Evolutionary conservation across 1,140 invertebrate genomes (phyloP).

Genomic region (Augochlora pura): DNA sequence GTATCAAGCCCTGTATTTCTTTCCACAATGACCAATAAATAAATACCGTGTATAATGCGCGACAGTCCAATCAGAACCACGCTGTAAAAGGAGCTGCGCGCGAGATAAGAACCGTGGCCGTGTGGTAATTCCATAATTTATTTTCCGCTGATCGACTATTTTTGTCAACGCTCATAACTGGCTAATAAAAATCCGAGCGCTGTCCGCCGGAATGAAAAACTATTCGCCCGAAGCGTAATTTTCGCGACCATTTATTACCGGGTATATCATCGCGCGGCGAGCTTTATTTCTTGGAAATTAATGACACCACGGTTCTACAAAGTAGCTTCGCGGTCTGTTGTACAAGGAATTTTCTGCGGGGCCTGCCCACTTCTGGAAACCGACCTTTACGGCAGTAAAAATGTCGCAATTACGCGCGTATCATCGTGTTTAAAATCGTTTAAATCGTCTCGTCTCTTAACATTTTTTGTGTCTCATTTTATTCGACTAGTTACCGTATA

Average conservation of each 20-base stretch:
- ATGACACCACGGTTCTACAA: slow-evolving; percentile 12
- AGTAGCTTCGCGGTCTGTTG: slow-evolving; percentile 26
- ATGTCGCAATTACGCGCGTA: too few species aligned
- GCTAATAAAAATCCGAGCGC: not conserved
- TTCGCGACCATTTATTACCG: slow-evolving; percentile 28
- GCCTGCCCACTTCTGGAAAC: not conserved
- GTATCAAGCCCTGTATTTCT: slow-evolving; percentile 5
- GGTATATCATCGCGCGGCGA: slow-evolving; percentile 22
- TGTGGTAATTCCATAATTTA: not conserved
- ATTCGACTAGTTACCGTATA: too few species aligned
- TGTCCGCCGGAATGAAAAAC: slow-evolving; percentile 17
- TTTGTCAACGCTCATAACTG: not conserved
- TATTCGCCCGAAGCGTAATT: slow-evolving; percentile 16
- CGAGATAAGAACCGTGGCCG: not conserved
- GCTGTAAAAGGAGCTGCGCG: not conserved
- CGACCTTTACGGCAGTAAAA: not conserved
- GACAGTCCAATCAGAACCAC: not conserved
- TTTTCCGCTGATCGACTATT: not conserved
- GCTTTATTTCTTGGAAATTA: slow-evolving; percentile 8
- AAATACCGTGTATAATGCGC: not conserved
- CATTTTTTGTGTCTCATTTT: too few species aligned
- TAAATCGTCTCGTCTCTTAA: too few species aligned
- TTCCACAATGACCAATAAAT: not conserved
- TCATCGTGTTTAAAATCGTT: too few species aligned
- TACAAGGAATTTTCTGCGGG: not conserved